phyloP scores from a whole-genome alignment of 2,797 vertebrate genomes.

The Acanthurus lineatus region DNA sequence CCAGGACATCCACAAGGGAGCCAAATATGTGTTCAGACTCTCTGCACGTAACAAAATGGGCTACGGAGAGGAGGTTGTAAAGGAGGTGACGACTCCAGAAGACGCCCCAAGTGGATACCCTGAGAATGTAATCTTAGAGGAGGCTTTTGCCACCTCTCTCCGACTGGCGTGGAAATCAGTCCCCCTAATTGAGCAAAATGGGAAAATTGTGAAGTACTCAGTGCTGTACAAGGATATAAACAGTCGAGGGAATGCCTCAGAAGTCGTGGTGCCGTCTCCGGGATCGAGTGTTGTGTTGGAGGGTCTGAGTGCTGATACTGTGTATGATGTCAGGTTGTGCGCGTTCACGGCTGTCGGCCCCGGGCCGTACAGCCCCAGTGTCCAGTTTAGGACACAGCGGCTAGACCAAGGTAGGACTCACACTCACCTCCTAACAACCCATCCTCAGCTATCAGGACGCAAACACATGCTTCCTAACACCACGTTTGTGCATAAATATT shows the following conservation, averaged over 20 bases:
- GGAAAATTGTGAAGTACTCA: conserved; percentile 91
- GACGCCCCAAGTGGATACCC: conserved; percentile 91
- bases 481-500: conserved; percentile 24
- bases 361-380: conserved; percentile 95
- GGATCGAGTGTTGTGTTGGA: conserved; percentile 90
- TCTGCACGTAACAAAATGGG: conserved; percentile 96
- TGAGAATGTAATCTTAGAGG: conserved; percentile 88
- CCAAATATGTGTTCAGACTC: conserved; percentile 93
- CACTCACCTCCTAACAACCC: conserved; percentile 45
- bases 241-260: conserved; percentile 90
- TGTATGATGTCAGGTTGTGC: conserved; percentile 97
- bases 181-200: conserved; percentile 91
- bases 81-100: conserved; percentile 92
- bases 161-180: conserved; percentile 91
- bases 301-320: conserved; percentile 94
- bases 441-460: conserved; percentile 59
- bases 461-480: conserved; percentile 36
- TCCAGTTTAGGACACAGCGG: conserved; percentile 97
- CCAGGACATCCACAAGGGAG: conserved; percentile 93
- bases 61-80: conserved; percentile 93
- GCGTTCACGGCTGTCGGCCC: conserved; percentile 94
- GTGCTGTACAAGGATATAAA: conserved; percentile 94
- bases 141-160: conserved; percentile 87
- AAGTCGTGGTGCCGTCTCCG: conserved; percentile 88
- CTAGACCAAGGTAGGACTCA: conserved; percentile 95